These are phyloP conservation scores for Dipodomys merriami DNA, from an alignment of 2,113 vertebrate species.

Conservation along the genomic window DNA sequence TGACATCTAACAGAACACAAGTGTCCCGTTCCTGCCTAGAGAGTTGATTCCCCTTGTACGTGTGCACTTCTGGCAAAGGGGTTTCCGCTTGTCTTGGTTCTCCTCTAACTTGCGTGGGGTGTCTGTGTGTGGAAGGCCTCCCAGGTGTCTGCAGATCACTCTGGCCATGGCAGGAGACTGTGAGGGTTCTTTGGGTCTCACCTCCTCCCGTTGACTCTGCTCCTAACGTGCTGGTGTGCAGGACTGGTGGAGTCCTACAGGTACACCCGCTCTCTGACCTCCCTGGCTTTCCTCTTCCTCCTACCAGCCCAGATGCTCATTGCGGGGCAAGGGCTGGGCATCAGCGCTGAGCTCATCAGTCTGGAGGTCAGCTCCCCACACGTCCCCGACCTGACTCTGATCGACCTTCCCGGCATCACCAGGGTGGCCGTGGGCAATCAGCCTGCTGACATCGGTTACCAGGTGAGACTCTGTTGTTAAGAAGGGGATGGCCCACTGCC, in stretches of 20 bases:
- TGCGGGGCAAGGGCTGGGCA: conserved; percentile 85
- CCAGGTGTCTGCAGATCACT: not conserved
- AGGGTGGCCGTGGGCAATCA: conserved; percentile 92
- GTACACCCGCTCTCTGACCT: too few relatives aligned
- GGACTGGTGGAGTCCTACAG: not conserved
- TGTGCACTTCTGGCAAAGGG: not conserved
- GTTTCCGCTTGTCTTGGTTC: not conserved
- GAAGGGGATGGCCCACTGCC: too few relatives aligned
- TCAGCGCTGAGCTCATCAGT: conserved; percentile 91
- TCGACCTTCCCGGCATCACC: conserved; percentile 96
- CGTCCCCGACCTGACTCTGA: conserved; percentile 94
- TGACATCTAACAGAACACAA: too few relatives aligned
- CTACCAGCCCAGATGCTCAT: conserved; percentile 89
- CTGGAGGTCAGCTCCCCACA: conserved; percentile 89
- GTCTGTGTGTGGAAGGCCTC: not conserved
- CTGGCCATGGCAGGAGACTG: not conserved
- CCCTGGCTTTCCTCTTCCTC: not conserved
- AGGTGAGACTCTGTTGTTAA: conserved; percentile 83
- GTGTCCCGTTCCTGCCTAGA: not conserved
- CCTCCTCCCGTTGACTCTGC: not conserved
- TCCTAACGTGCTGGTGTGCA: not conserved
- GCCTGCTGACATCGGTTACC: conserved; percentile 89
- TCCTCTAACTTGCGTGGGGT: not conserved
- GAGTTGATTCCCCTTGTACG: too few relatives aligned
- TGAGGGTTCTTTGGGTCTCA: fast-evolving